These are phyloP conservation scores for Meloidogyne hapla DNA, from an alignment of 1,140 invertebrate genomes.

Conservation along the genomic window DNA sequence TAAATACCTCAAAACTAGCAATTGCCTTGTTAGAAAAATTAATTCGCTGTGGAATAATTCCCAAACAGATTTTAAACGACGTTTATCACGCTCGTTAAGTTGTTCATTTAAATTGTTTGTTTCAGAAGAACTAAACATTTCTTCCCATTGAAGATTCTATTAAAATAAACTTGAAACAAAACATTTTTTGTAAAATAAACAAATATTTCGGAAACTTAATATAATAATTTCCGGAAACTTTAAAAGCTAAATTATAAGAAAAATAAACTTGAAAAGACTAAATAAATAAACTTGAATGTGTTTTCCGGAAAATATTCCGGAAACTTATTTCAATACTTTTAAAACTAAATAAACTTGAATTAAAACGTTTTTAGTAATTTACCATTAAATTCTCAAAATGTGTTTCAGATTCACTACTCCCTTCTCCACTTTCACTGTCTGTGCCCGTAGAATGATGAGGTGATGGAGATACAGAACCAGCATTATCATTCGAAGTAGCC, in stretches of 20 bases:
- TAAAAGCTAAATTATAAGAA: no score
- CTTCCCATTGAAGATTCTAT: constrained; percentile 67
- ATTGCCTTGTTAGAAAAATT: constrained; percentile 72
- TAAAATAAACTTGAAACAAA: constrained; percentile 33
- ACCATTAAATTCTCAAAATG: constrained; percentile 8
- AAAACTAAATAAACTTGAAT: no score
- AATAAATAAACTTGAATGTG: no score
- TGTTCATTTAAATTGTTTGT: constrained; percentile 49
- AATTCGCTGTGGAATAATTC: constrained; percentile 74
- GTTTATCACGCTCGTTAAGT: constrained; percentile 35
- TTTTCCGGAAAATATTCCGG: no score
- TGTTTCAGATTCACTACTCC: not conserved
- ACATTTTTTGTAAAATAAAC: not conserved
- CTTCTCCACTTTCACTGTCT: not conserved
- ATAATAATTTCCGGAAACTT: no score
- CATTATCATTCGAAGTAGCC: not conserved
- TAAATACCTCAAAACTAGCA: constrained; percentile 73
- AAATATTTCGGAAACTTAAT: no score
- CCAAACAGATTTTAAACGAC: constrained; percentile 70
- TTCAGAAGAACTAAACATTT: constrained; percentile 62
- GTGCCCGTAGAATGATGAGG: not conserved
- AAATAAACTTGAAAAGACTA: no score
- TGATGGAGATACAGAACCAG: not conserved
- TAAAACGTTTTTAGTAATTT: not conserved
- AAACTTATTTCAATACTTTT: no score